phyloP scores from a whole-genome alignment of 2,113 vertebrate species.

The Ovis canadensis region DNA sequence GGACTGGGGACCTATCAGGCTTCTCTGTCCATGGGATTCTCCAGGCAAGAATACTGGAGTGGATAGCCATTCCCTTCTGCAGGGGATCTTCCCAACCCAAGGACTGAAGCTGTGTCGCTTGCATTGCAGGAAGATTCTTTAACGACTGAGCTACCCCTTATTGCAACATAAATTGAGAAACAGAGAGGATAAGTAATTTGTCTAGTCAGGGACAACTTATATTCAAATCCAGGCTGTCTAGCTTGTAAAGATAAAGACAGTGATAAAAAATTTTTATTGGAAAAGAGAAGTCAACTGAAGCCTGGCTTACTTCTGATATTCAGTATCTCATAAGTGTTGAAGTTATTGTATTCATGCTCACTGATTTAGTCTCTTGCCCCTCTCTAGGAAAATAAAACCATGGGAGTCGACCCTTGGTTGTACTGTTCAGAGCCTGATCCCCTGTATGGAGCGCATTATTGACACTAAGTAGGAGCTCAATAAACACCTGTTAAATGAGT shows the following conservation, averaged over 20 bases:
- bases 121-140: neutral
- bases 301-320: slow-evolving; percentile 1
- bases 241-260: neutral
- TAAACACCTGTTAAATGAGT: neutral
- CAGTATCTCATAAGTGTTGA: neutral
- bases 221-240: neutral
- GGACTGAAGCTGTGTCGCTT: neutral
- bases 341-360: neutral
- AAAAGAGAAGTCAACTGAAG: neutral
- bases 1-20: neutral
- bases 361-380: neutral
- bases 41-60: neutral
- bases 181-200: neutral
- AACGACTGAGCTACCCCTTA: neutral
- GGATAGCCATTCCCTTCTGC: neutral
- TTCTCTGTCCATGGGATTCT: neutral
- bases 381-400: neutral
- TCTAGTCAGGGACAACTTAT: neutral
- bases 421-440: neutral
- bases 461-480: neutral
- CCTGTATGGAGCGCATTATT: neutral
- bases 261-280: neutral
- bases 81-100: neutral
- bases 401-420: too few relatives aligned
- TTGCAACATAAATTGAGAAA: slow-evolving; percentile 8